Conservation (phyloP, 2,797 vertebrate genomes). For the Anabas testudineus region DNA sequence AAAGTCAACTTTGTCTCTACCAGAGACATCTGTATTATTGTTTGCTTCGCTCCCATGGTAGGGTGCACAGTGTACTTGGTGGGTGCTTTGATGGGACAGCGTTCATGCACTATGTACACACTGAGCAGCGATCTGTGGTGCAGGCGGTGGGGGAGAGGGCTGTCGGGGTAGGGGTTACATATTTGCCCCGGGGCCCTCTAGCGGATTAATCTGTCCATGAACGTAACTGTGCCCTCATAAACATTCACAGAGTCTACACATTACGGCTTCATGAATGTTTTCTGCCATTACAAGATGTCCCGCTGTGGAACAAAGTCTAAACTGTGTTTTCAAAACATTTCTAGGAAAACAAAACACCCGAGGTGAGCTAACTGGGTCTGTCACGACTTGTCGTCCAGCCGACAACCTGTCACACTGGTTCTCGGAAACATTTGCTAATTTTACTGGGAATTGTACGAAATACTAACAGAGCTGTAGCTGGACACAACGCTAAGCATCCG, state of each 20-base stretch:
- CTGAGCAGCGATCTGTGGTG: conserved; percentile 52
- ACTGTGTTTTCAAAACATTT: background rate
- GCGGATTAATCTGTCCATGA: conserved; percentile 67
- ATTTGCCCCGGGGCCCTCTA: conserved; percentile 69
- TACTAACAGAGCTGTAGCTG: conserved; percentile 46
- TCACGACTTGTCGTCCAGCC: conserved; percentile 57
- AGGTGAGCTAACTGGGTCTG: conserved; percentile 29
- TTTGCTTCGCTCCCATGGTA: conserved; percentile 65
- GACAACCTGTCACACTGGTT: conserved; percentile 81
- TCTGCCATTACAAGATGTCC: fast-evolving
- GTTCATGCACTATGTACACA: conserved; percentile 79
- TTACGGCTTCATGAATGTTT: background rate
- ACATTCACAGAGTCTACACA: conserved; percentile 10
- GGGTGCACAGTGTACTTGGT: conserved; percentile 66
- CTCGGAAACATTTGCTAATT: conserved; percentile 58
- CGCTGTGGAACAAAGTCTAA: background rate
- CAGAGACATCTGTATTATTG: conserved; percentile 77
- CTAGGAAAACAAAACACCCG: background rate
- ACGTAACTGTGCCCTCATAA: conserved; percentile 26
- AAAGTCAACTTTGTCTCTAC: conserved; percentile 45
- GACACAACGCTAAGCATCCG: conserved; percentile 6
- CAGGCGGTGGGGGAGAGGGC: conserved; percentile 44
- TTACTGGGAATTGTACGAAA: conserved; percentile 37
- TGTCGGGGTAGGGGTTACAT: conserved; percentile 51
- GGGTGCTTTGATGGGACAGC: conserved; percentile 68